Evolutionary conservation across 2,113 vertebrate genomes (phyloP), one percentile per base, ranked within the genome.

Genomic region (Cephalopholis sonnerati): DNA sequence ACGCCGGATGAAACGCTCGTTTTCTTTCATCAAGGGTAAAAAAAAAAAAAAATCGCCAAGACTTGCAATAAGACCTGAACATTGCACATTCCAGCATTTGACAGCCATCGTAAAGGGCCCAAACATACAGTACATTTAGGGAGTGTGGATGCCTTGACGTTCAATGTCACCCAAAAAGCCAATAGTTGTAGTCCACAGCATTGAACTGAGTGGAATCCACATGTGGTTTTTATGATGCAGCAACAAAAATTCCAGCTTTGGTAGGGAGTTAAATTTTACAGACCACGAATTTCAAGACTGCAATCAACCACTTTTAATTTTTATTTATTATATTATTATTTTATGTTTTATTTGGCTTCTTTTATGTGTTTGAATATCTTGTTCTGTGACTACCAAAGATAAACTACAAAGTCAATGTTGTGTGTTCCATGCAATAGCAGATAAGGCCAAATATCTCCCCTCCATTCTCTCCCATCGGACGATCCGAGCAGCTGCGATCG

Each of bases 321-420:
- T 97, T 96, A 92, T 94, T 68, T 94, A 93, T 90, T 92, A 87
- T 89, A 87, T 79, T 94, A 91, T 95, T 92, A 66, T 77, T 83
- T 83, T 48, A 76, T 83, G 93, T 93, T 92, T 71, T 95, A 92
- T 95, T 87, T 96, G 79, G 62, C 70, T 80, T 84, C 86, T 94
- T 86, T 93, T 83, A 93, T 95, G 93, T 94, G 94, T 97, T 91
- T 82, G 73, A 93, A 96, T 95, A 95, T 95, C 90, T 93, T 91
- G 92, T 93, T 95, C 95, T 96, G 97, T 98, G 96, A 96, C 96
- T 97, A 99, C 98, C 98, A 99, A 99, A 99, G 98, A 99, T 96
- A 94, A 96, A 98, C 95, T 95, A 95, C 96, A 96, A 96, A 96
- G 93, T 95, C 95, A 96, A 96, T 96, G 96, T 97, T 97, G 96